Evolutionary conservation across 2,888 invertebrate genomes (phyloP), one percentile per base, ranked within the genome.

Genomic region (Melanotus villosus): DNA sequence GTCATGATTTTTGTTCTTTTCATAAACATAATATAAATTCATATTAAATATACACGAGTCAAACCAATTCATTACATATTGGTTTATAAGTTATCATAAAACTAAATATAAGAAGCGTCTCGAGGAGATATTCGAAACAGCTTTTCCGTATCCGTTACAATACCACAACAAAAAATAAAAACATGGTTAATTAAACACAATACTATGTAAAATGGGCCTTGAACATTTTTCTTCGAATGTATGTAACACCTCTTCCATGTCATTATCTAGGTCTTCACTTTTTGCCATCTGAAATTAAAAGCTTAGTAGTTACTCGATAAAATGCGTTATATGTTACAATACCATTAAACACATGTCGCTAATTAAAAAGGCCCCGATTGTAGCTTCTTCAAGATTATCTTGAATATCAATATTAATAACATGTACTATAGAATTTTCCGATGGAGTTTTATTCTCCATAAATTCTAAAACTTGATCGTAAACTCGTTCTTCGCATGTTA

Each of bases 331-430:
- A n/a, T n/a, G n/a, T n/a, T n/a, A n/a, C n/a, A n/a, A n/a, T 88
- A 95, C 94, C 91, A 94, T 92, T 64, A 92, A 91, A 75, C 97
- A 95, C 86, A 99, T 90, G 85, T 99, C 98, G 85, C 96, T 96
- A 75, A 99, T 98, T 77, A 98, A 89, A 86, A 99, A 98, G 32
- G 99, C 99, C 74, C 99, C 99, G 81, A 99, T 93, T 1, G 99
- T 97, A 0, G 99, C 99, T 85, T 99, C 99, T 84, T 99, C 99
- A 76, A 99, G 97, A 86, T 99, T 99, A 87, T 99, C 99, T 84
- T 97, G 97, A 78, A 99, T 98, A 83, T 99, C 99, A 76, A 99
- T 93, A 84, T 99, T 99, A 64, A 99, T 93, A 43, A 99, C 91
- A 87, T 99, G 99, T 1, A 96, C 97, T 4, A 96, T 94, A 60